Evolutionary conservation across 2,888 invertebrate genomes (phyloP).

Genomic region (Hemicrepidius hirtus): DNA sequence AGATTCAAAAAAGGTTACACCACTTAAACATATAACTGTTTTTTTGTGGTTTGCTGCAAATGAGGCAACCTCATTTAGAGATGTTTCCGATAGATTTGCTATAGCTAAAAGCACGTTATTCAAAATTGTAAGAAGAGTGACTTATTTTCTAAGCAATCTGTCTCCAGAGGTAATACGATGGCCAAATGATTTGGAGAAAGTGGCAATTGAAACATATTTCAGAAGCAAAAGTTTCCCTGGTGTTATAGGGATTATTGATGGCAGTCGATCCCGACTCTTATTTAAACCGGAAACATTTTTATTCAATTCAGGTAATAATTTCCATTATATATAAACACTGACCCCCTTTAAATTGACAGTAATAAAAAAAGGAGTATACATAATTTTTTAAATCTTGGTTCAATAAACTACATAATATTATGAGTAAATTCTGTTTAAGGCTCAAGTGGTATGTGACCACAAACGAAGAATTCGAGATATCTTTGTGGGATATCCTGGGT

Average conservation of each 20-base stretch:
- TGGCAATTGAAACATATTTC: slow-evolving; percentile 10
- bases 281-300: slow-evolving; percentile 42
- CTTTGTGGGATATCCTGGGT: no score
- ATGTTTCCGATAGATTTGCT: slow-evolving; percentile 16
- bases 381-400: neutral
- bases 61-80: neutral
- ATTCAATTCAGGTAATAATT: slow-evolving; percentile 35
- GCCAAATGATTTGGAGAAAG: slow-evolving; percentile 8
- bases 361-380: neutral
- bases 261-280: slow-evolving; percentile 20
- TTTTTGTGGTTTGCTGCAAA: slow-evolving; percentile 8
- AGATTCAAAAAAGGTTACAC: slow-evolving; percentile 49
- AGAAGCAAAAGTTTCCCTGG: neutral
- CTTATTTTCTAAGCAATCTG: slow-evolving; percentile 23
- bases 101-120: slow-evolving; percentile 42
- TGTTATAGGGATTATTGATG: slow-evolving; percentile 19
- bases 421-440: neutral
- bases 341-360: neutral
- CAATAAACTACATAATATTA: neutral
- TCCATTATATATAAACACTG: no score
- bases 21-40: neutral
- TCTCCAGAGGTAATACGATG: slow-evolving; percentile 6
- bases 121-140: slow-evolving; percentile 13
- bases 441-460: neutral
- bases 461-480: neutral